Base-by-base conservation (phyloP, 2,113 vertebrate species). In the Muntiacus reevesi region DNA sequence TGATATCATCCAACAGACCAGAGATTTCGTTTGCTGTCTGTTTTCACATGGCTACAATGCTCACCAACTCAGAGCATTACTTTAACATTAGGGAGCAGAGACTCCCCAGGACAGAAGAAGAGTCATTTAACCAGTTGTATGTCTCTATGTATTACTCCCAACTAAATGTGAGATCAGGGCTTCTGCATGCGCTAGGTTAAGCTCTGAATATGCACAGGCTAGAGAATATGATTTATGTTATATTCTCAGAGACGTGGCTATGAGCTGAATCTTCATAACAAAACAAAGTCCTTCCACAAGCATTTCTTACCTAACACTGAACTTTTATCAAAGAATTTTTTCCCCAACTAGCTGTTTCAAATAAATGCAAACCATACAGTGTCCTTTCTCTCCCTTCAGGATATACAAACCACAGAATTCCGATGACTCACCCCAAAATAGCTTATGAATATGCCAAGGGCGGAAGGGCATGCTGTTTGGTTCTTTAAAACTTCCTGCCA, bases 341-440 rank as follows among this genome's bases (percentile, higher is more conserved):
- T 96, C 98, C 96, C 88, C 92, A 90, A 87, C 90, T 97, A 81
- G 89, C 87, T 98, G 94, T 98, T 98, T 97, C 91, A 96, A 96
- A 95, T 98, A 98, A 97, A 96, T 97, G 97, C 97, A 98, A 98
- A 98, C 98, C 92, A 98, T 96, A 98, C 96, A 97, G 98, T 95
- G 27, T 81, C 88, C 97, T 89, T 82, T 95, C 98, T 98, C 98
- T 98, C 97, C 91, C 95, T 98, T 98, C 99, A 99, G 99, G 99
- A 99, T 99, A 99, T 89, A 98, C 98, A 99, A 99, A 99, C 99
- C 99, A 99, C 99, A 99, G 98, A 98, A 99, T 99, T 99, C 98
- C 28, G 83, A 98, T 99, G 99, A 99, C 97, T 99, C 99, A 99
- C 97, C 87, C 97, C 0, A 16, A 98, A 98, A 98, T 83, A 98